Base-by-base conservation (phyloP, 2,888 invertebrate genomes). In the Mythimna loreyi region DNA sequence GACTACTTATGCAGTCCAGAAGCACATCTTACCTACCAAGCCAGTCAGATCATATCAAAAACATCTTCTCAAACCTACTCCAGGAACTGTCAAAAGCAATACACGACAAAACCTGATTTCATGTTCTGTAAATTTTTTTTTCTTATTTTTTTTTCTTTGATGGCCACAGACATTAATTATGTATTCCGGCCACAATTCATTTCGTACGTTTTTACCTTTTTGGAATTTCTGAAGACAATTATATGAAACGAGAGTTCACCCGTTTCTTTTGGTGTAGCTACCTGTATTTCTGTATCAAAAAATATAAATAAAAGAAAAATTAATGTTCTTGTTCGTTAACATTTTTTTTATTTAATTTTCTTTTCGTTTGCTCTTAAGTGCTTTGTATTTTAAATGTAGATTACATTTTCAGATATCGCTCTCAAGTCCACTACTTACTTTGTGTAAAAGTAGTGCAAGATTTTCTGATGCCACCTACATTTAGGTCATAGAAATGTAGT, bases 161-260 rank as follows among this genome's bases (percentile, higher is more conserved):
- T 56, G n/a, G 52, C 49, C 55, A 28, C 50, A 63, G 50, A 50
- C 47, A 67, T 71, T 71, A 69, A 81, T 83, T 83, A 75, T 67
- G 74, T 79, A 83, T 83, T 79, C 82, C 45, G 58, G 43, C 36
- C 83, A 73, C 77, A 76, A 67, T 79, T 71, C 66, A 74, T 78
- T 78, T 74, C 59, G 63, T 67, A 76, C 62, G 58, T 80, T 80
- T 65, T 58, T 73, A 64, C 49, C 66, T 69, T 81, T 60, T 66
- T 47, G 13, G 58, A 50, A 72, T 59, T 64, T 69, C 33, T 58
- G 55, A 52, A 72, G 57, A 76, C 50, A 67, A 65, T 67, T 67
- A 58, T 60, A 43, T 64, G 40, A 60, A 62, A 65, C 55, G 62
- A 62, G 16, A 50, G 59, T 65, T 60, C 64, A 60, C 28, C 49